phyloP scores from a whole-genome alignment of 2,797 vertebrate species.

The Sciurus carolinensis region DNA sequence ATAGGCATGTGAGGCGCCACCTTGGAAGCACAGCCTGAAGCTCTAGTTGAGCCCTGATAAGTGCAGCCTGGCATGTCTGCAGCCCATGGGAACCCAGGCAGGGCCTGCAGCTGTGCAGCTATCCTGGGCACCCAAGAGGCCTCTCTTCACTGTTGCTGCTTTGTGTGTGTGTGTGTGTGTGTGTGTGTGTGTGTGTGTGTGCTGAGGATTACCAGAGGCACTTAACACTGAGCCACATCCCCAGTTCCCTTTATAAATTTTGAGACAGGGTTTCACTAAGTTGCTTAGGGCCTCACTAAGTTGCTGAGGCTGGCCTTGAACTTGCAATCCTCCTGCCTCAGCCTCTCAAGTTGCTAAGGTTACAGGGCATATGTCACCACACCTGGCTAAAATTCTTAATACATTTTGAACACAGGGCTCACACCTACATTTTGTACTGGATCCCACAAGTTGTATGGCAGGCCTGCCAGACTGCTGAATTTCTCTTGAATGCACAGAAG shows the following conservation, averaged over 20 bases:
- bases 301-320: no score
- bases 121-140: not conserved
- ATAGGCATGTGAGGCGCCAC: not conserved
- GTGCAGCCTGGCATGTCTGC: not conserved
- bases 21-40: not conserved
- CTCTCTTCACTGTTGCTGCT: not conserved
- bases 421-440: not conserved
- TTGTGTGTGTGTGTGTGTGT: not conserved
- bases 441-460: not conserved
- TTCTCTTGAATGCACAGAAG: not conserved
- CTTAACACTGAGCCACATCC: no score
- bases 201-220: no score
- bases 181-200: no score
- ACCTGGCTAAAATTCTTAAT: not conserved
- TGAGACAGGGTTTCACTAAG: no score
- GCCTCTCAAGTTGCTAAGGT: no score
- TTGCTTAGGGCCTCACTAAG: no score
- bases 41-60: no score
- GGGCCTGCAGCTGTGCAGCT: not conserved
- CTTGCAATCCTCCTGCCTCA: no score
- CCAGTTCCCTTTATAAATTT: no score
- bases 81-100: not conserved
- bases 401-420: not conserved
- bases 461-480: not conserved
- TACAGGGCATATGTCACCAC: no score